Conservation (phyloP, 2,113 vertebrate genomes). For the Paramisgurnus dabryanus region DNA sequence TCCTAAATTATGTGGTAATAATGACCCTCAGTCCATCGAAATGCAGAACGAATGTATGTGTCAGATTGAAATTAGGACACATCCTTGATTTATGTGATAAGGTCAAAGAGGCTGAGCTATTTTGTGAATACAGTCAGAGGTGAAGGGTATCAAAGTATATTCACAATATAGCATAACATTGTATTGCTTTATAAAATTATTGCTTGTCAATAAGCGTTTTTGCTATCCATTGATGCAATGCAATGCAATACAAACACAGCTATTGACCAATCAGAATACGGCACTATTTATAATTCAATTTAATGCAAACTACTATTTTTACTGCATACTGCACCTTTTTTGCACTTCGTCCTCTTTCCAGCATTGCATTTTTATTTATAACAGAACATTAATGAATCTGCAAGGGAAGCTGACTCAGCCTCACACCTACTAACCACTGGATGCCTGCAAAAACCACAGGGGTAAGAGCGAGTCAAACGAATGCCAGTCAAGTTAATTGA, state of each 20-base stretch:
- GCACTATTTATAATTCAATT: background rate
- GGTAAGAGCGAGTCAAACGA: constrained; percentile 11
- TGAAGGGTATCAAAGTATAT: too few relatives aligned
- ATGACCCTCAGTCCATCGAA: background rate
- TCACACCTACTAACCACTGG: background rate
- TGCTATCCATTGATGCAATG: too few relatives aligned
- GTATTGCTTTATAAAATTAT: too few relatives aligned
- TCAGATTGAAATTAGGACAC: constrained; percentile 35
- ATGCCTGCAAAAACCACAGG: background rate
- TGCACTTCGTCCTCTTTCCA: constrained; percentile 4
- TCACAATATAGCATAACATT: too few relatives aligned
- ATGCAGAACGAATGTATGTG: background rate
- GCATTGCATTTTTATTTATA: background rate
- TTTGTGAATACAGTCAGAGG: too few relatives aligned
- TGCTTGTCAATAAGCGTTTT: too few relatives aligned
- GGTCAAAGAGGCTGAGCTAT: too few relatives aligned
- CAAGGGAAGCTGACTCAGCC: background rate
- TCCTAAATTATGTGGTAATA: background rate
- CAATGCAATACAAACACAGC: too few relatives aligned
- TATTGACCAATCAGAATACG: too few relatives aligned
- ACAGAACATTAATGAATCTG: constrained; percentile 31
- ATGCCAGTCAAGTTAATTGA: constrained; percentile 31
- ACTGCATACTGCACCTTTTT: constrained; percentile 21
- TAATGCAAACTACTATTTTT: constrained; percentile 28
- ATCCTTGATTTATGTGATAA: constrained; percentile 21